Conservation (phyloP, 2,888 invertebrate genomes). For the Caenorhabditis drosophilae region DNA sequence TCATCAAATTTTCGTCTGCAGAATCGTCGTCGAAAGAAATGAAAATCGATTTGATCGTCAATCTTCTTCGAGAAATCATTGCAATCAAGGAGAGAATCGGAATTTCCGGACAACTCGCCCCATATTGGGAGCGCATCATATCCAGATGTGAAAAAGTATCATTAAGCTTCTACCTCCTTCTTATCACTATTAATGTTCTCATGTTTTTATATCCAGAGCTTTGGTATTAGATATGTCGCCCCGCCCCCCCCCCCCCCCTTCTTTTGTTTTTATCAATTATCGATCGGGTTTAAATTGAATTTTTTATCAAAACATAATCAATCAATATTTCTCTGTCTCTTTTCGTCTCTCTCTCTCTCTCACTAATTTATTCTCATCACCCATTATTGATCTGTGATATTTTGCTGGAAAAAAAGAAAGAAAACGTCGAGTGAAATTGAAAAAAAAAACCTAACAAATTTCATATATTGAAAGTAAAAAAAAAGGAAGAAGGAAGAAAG, state of each 20-base stretch:
- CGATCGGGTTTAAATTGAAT: constrained; percentile 5
- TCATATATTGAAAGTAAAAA: too few relatives aligned
- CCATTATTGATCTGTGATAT: too few relatives aligned
- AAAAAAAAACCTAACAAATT: too few relatives aligned
- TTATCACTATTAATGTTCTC: constrained; percentile 59
- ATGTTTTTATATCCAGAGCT: constrained; percentile 64
- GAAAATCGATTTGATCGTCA: constrained; percentile 41
- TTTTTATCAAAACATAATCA: constrained; percentile 4
- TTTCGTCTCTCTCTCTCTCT: too few relatives aligned
- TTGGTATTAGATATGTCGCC: constrained; percentile 63
- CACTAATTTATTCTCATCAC: not conserved
- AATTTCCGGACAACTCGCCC: constrained; percentile 33
- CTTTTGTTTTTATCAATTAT: not conserved
- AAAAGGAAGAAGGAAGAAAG: too few relatives aligned
- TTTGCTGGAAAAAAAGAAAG: too few relatives aligned
- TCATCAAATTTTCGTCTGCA: too few relatives aligned
- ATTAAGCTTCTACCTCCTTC: constrained; percentile 57
- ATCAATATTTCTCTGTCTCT: not conserved
- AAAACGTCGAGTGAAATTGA: too few relatives aligned
- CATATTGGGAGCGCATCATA: constrained; percentile 65
- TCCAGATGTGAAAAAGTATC: constrained; percentile 58
- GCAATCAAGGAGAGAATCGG: constrained; percentile 33
- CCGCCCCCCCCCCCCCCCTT: too few relatives aligned
- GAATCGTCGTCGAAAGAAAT: constrained; percentile 27
- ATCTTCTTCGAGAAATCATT: constrained; percentile 42